A percentile compares a stretch with the other conserved stretches of the same genome.
Conservation (phyloP, 1,140 invertebrate genomes). For the Trachelipus rathkii region DNA sequence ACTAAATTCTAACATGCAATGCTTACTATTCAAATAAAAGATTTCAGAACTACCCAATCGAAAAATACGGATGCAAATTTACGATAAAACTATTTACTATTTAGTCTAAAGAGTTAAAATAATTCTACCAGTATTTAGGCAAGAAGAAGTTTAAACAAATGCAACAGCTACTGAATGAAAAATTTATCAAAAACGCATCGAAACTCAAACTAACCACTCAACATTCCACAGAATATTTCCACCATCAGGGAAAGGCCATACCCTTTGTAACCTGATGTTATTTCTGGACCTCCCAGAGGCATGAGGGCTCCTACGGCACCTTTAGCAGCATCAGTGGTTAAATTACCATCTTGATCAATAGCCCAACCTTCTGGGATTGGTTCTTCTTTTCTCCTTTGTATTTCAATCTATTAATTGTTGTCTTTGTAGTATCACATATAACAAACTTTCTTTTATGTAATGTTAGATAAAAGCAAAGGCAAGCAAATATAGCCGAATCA, state of each 20-base stretch:
- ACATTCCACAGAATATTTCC: conserved; percentile 73
- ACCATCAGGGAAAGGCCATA: conserved; percentile 82
- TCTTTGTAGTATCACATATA: conserved; percentile 47
- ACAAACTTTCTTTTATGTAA: neutral
- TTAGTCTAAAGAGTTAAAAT: too few species aligned
- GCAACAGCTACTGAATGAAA: conserved; percentile 21
- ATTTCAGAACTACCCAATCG: too few species aligned
- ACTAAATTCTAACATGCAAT: too few species aligned
- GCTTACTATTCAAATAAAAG: too few species aligned
- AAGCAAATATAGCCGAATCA: too few species aligned
- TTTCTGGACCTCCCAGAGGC: conserved; percentile 77
- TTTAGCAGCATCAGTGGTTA: conserved; percentile 62
- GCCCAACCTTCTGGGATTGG: conserved; percentile 80
- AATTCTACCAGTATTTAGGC: neutral
- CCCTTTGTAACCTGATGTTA: conserved; percentile 81
- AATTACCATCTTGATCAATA: conserved; percentile 63
- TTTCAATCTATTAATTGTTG: conserved; percentile 60
- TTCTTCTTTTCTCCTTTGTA: conserved; percentile 67
- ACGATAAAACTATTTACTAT: neutral
- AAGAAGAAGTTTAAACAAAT: neutral
- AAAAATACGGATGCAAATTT: too few species aligned
- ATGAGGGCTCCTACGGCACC: conserved; percentile 65
- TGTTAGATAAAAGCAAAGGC: conserved; percentile 49
- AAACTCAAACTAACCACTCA: conserved; percentile 55
- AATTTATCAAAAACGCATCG: conserved; percentile 19